phyloP scores from a whole-genome alignment of 2,797 vertebrate genomes.

The Bovichtus variegatus region DNA sequence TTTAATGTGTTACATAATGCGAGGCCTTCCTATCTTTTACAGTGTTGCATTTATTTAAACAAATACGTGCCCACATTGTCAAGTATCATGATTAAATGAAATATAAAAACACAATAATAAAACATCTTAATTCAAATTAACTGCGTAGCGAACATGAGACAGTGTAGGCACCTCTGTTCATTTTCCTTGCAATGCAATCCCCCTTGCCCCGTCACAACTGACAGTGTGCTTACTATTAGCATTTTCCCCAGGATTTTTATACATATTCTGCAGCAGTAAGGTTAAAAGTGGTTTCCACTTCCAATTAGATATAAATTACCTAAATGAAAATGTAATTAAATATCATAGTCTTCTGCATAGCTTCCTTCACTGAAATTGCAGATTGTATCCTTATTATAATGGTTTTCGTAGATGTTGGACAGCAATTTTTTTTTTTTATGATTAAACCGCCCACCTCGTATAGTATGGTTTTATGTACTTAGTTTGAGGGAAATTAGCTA shows the following conservation, averaged over 20 bases:
- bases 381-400: slow-evolving; percentile 15
- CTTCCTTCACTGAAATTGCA: slow-evolving; percentile 28
- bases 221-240: slow-evolving; percentile 38
- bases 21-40: slow-evolving; percentile 59
- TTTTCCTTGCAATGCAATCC: slow-evolving; percentile 20
- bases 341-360: background rate
- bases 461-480: slow-evolving; percentile 33
- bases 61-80: slow-evolving; percentile 10
- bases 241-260: slow-evolving; percentile 24
- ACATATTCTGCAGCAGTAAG: slow-evolving; percentile 25
- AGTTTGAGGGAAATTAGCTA: slow-evolving; percentile 39
- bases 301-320: slow-evolving; percentile 15
- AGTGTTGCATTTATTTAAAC: slow-evolving; percentile 46
- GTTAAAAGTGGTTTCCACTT: slow-evolving; percentile 25
- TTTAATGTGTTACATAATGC: slow-evolving; percentile 79
- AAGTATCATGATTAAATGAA: background rate
- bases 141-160: background rate
- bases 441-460: slow-evolving; percentile 24
- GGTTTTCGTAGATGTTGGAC: slow-evolving; percentile 4
- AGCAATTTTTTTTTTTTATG: slow-evolving; percentile 19
- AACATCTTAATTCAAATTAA: background rate
- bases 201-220: slow-evolving; percentile 27
- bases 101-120: background rate
- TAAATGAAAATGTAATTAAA: slow-evolving; percentile 24
- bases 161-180: slow-evolving; percentile 19